These are phyloP conservation scores for Luffia ferchaultella DNA, from an alignment of 2,888 invertebrate genomes.

Conservation along the genomic window DNA sequence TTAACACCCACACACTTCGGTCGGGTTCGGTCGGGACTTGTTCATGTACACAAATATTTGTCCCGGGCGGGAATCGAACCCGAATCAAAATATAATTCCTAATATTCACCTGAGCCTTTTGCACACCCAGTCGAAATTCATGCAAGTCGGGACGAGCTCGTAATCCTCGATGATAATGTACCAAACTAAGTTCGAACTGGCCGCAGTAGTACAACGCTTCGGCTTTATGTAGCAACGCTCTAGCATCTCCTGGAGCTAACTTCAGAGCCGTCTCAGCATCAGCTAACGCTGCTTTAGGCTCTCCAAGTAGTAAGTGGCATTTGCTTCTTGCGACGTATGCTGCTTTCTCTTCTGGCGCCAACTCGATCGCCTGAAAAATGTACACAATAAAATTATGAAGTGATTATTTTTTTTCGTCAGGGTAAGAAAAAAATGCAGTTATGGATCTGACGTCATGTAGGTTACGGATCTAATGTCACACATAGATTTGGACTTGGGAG, in stretches of 20 bases:
- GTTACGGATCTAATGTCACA: no score
- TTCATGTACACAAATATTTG: no score
- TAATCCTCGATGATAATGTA: conserved; percentile 89
- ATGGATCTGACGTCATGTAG: no score
- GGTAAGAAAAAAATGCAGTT: no score
- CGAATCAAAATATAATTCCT: no score
- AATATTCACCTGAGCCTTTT: conserved; percentile 79
- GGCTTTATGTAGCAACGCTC: conserved; percentile 87
- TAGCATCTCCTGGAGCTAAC: conserved; percentile 75
- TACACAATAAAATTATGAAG: no score
- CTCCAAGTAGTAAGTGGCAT: conserved; percentile 86
- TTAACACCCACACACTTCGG: no score
- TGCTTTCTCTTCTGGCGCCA: conserved; percentile 84
- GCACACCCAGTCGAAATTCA: conserved; percentile 80
- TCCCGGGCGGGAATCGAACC: no score
- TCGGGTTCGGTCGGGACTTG: no score
- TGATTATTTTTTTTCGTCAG: no score
- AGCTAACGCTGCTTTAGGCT: conserved; percentile 79
- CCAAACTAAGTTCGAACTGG: conserved; percentile 92
- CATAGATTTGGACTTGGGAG: no score
- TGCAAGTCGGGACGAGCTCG: conserved; percentile 85
- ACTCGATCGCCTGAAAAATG: conserved; percentile 81
- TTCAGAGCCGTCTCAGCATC: conserved; percentile 86
- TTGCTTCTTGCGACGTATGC: conserved; percentile 89
- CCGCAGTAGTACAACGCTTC: conserved; percentile 92